Percentiles rank a stretch among this genome's conserved stretches.
Evolutionary conservation across 2,797 vertebrate genomes (phyloP).

Genomic region (Tarsius wallacei): DNA sequence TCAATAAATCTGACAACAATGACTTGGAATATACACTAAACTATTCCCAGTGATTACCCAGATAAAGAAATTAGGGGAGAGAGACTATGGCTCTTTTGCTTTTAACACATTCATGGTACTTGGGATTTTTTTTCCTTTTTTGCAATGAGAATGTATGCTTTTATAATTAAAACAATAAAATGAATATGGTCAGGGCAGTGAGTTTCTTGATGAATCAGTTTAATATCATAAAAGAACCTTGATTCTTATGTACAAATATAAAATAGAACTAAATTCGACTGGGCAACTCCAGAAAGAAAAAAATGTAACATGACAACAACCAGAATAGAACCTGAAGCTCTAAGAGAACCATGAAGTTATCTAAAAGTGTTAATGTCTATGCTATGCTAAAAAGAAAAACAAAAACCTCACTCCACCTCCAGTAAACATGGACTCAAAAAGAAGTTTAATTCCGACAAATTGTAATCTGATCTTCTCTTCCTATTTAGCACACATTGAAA

Average conservation of each 20-base stretch:
- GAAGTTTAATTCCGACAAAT: neutral
- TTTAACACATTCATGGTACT: neutral
- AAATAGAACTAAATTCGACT: neutral
- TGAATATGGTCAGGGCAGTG: neutral
- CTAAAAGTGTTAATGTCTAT: neutral
- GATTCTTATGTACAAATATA: neutral
- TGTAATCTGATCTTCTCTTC: neutral
- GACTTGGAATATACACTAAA: neutral
- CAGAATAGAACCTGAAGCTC: neutral
- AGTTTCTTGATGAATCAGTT: conserved; percentile 32
- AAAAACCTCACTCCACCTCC: neutral
- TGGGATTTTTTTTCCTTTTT: neutral
- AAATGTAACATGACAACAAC: neutral
- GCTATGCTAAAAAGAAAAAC: neutral
- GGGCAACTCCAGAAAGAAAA: neutral
- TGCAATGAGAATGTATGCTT: neutral
- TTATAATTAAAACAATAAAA: conserved; percentile 53
- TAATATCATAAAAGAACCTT: conserved; percentile 17
- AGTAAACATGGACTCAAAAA: neutral
- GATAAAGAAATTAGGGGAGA: neutral
- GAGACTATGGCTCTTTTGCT: neutral
- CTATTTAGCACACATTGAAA: neutral
- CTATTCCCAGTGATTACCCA: conserved; percentile 16
- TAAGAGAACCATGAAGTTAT: neutral
- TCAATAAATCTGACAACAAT: neutral